Evolutionary conservation across 2,797 vertebrate genomes (phyloP).

Genomic region (Chaetophractus vellerosus): DNA sequence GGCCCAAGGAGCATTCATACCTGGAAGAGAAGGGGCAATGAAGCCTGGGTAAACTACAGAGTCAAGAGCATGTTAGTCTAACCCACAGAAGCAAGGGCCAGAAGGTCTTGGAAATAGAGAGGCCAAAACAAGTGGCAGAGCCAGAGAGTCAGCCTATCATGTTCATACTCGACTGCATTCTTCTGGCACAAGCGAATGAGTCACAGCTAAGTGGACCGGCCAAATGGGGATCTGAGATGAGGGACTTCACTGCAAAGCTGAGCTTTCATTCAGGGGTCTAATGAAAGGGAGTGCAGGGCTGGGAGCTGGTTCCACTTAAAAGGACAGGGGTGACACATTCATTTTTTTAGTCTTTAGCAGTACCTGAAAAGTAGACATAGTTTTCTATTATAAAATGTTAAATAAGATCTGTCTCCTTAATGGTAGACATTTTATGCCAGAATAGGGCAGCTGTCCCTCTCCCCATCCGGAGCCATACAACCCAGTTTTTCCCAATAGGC

Average conservation of each 20-base stretch:
- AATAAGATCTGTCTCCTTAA: constrained; percentile 23
- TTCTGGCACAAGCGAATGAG: not conserved
- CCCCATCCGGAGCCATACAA: not conserved
- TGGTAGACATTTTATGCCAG: not conserved
- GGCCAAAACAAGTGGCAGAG: not conserved
- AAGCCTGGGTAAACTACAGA: not conserved
- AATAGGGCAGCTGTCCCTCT: not conserved
- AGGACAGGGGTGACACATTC: not conserved
- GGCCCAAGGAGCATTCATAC: not conserved
- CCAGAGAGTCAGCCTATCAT: not conserved
- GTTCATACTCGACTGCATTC: not conserved
- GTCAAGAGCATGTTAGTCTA: not conserved
- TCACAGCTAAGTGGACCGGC: not conserved
- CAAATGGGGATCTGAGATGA: not conserved
- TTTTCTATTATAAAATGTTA: constrained; percentile 56
- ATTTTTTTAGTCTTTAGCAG: not conserved
- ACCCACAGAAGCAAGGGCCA: not conserved
- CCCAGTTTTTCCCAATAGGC: not conserved
- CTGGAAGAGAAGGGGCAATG: not conserved
- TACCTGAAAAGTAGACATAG: constrained; percentile 35
- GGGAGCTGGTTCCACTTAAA: not conserved
- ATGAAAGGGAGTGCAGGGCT: not conserved
- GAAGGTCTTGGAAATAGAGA: not conserved
- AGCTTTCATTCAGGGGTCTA: not conserved
- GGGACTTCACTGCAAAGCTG: not conserved